Evolutionary conservation across 2,888 invertebrate genomes (phyloP).

Genomic region (Netelia inedita): DNA sequence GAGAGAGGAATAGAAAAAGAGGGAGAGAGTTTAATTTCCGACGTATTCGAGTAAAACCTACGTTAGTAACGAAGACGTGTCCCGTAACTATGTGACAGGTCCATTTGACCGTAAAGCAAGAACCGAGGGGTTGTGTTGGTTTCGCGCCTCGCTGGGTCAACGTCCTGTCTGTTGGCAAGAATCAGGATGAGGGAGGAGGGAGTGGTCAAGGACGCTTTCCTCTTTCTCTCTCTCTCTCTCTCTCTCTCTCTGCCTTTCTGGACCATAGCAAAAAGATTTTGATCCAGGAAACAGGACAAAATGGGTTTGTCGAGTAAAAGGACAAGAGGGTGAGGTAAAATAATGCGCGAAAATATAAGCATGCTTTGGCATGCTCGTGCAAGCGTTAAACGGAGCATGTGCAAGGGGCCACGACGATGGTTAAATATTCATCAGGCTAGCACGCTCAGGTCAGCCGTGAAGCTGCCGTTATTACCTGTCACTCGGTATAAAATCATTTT

Average conservation of each 20-base stretch:
- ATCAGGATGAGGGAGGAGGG: neutral
- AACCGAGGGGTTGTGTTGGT: neutral
- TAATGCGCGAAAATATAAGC: constrained; percentile 40
- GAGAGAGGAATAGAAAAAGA: constrained; percentile 1
- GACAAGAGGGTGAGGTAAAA: constrained; percentile 14
- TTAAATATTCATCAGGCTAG: constrained; percentile 76
- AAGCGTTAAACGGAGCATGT: constrained; percentile 61
- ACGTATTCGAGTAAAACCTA: constrained; percentile 26
- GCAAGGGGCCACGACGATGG: constrained; percentile 53
- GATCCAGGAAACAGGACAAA: constrained; percentile 24
- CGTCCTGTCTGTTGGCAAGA: neutral
- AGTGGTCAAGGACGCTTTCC: neutral
- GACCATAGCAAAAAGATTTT: constrained; percentile 26
- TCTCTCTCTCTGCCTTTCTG: neutral
- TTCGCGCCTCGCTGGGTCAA: neutral
- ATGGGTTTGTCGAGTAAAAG: constrained; percentile 6
- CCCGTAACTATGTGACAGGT: constrained; percentile 32
- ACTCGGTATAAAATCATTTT: constrained; percentile 83
- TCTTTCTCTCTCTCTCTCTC: neutral
- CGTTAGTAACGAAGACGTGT: constrained; percentile 1
- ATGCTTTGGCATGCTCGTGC: constrained; percentile 17
- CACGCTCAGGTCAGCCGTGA: constrained; percentile 74
- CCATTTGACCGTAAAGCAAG: constrained; percentile 24
- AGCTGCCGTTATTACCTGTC: constrained; percentile 82
- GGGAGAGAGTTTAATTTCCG: constrained; percentile 29